These are phyloP conservation scores for Procambarus clarkii DNA, from an alignment of 1,140 invertebrate genomes.

Conservation along the genomic window DNA sequence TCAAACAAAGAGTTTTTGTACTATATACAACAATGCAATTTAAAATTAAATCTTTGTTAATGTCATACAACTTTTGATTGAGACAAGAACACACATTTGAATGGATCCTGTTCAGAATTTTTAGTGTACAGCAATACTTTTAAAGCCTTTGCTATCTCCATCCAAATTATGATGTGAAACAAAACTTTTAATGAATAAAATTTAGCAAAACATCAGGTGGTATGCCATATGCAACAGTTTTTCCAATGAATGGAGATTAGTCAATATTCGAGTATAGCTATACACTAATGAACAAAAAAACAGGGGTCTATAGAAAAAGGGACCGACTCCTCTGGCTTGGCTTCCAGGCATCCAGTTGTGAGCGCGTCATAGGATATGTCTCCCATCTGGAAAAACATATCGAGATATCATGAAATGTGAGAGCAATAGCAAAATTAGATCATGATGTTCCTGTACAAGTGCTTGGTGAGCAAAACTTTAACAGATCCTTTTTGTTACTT, in stretches of 20 bases:
- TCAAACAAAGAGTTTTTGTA: neutral
- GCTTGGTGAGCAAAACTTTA: conserved; percentile 58
- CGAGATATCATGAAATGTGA: conserved; percentile 53
- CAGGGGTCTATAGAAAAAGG: conserved; percentile 32
- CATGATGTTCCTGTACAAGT: conserved; percentile 45
- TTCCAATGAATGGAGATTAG: neutral
- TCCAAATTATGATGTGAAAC: neutral
- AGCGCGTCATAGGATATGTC: conserved; percentile 38
- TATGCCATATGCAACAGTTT: neutral
- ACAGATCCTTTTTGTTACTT: conserved; percentile 45
- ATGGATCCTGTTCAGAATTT: neutral
- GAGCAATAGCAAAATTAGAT: conserved; percentile 52
- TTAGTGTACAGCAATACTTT: neutral
- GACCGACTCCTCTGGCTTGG: conserved; percentile 44
- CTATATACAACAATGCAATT: neutral
- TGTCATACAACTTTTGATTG: neutral
- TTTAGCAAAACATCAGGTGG: neutral
- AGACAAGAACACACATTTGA: neutral
- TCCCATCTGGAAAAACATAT: conserved; percentile 65
- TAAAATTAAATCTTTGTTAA: neutral
- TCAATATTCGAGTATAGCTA: conserved; percentile 3
- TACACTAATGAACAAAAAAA: conserved; percentile 30
- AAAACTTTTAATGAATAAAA: neutral
- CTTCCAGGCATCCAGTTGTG: conserved; percentile 42
- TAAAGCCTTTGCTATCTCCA: neutral